A percentile compares a stretch with the other conserved stretches of the same genome.
phyloP scores from a whole-genome alignment of 1,140 invertebrate species.

The Drosophila malerkotliana region DNA sequence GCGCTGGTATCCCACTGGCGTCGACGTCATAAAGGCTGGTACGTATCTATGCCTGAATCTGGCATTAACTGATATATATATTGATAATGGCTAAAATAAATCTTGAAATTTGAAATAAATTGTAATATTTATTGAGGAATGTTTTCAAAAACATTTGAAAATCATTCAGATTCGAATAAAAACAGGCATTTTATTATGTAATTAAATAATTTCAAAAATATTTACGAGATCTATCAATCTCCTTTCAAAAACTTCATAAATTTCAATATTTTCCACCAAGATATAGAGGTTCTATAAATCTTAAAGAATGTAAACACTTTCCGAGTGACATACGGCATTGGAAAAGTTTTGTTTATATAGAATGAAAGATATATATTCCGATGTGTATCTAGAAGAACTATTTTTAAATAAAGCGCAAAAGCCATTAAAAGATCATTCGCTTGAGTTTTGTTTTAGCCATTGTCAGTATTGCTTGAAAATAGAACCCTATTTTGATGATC shows the following conservation, averaged over 20 bases:
- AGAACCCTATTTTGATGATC: background rate
- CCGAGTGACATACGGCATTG: background rate
- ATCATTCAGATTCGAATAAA: background rate
- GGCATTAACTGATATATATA: background rate
- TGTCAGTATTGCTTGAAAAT: background rate
- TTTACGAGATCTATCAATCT: background rate
- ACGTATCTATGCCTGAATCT: constrained; percentile 42
- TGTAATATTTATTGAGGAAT: too few relatives aligned
- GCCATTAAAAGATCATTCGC: background rate
- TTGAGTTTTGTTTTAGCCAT: background rate
- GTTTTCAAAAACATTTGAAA: too few relatives aligned
- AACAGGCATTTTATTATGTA: background rate
- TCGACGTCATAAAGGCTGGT: constrained; percentile 97
- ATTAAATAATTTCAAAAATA: background rate
- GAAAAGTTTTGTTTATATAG: background rate
- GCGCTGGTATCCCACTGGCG: constrained; percentile 95
- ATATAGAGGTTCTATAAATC: background rate
- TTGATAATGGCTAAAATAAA: background rate
- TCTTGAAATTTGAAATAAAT: background rate
- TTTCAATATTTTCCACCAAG: background rate
- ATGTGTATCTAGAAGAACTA: background rate
- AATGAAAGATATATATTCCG: too few relatives aligned
- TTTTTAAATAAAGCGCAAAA: background rate
- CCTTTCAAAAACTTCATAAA: background rate
- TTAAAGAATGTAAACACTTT: background rate